Evolutionary conservation across 2,113 vertebrate species (phyloP).

Genomic region (Percina caprodes): DNA sequence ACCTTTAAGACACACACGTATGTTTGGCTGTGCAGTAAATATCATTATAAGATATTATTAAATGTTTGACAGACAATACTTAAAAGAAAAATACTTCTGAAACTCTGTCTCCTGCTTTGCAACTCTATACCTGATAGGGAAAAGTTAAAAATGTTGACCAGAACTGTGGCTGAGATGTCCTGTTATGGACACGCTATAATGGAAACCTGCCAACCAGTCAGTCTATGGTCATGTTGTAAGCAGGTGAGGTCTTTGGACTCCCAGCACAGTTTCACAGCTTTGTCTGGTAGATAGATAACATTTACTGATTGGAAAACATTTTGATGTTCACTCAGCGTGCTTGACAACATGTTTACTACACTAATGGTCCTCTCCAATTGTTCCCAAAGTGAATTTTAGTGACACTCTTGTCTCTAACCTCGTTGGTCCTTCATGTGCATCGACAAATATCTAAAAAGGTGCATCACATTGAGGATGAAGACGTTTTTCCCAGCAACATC

Average conservation of each 20-base stretch:
- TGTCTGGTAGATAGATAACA: constrained; percentile 8
- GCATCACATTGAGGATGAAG: constrained; percentile 49
- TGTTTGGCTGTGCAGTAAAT: background rate
- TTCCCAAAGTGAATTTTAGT: constrained; percentile 24
- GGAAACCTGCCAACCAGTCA: background rate
- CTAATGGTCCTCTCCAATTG: constrained; percentile 33
- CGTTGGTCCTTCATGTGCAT: constrained; percentile 41
- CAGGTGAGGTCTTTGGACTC: background rate
- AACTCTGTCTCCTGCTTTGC: rapidly evolving
- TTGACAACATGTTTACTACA: constrained; percentile 51
- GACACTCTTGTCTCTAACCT: constrained; percentile 41
- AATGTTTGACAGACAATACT: background rate
- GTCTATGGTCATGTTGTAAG: background rate
- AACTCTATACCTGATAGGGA: background rate
- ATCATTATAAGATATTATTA: too few species aligned
- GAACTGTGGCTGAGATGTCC: background rate
- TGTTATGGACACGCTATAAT: background rate
- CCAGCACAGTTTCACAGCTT: background rate
- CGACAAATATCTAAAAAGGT: constrained; percentile 57
- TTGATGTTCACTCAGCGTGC: constrained; percentile 35
- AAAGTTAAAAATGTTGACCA: background rate
- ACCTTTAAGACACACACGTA: background rate
- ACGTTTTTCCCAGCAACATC: constrained; percentile 45
- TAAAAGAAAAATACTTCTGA: background rate
- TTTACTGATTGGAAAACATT: constrained; percentile 18